Percentiles rank a stretch among this genome's conserved stretches.
Conservation (phyloP, 2,113 vertebrate genomes). For the Ceuthmochares aereus region DNA sequence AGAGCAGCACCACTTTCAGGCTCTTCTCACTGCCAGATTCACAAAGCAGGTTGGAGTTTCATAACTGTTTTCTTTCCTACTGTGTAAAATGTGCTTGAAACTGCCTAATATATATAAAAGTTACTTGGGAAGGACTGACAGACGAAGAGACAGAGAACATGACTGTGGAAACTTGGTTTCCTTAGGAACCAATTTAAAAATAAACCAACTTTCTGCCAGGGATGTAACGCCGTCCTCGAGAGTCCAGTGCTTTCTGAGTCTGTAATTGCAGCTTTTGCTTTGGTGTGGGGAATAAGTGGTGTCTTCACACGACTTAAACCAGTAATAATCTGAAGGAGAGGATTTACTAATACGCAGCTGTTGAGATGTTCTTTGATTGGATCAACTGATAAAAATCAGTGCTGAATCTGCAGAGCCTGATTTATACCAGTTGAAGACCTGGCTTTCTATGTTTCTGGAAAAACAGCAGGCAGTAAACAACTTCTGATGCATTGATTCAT, state of each 20-base stretch:
- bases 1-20: not conserved
- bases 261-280: not conserved
- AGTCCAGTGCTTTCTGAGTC: not conserved
- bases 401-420: not conserved
- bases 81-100: not conserved
- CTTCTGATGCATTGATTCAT: not conserved
- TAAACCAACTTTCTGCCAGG: not conserved
- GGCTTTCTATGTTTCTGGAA: not conserved
- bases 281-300: not conserved
- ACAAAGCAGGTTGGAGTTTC: not conserved
- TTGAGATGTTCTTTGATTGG: not conserved
- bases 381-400: not conserved
- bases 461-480: not conserved
- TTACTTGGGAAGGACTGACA: conserved; percentile 28
- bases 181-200: conserved; percentile 51
- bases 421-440: not conserved
- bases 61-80: not conserved
- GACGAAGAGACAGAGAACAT: not conserved
- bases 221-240: not conserved
- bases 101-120: not conserved
- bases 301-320: not conserved
- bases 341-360: not conserved
- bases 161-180: conserved; percentile 23
- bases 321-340: not conserved
- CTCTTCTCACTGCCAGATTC: not conserved